These are phyloP conservation scores for Temnothorax nylanderi DNA, from an alignment of 1,140 invertebrate genomes.

Conservation along the genomic window DNA sequence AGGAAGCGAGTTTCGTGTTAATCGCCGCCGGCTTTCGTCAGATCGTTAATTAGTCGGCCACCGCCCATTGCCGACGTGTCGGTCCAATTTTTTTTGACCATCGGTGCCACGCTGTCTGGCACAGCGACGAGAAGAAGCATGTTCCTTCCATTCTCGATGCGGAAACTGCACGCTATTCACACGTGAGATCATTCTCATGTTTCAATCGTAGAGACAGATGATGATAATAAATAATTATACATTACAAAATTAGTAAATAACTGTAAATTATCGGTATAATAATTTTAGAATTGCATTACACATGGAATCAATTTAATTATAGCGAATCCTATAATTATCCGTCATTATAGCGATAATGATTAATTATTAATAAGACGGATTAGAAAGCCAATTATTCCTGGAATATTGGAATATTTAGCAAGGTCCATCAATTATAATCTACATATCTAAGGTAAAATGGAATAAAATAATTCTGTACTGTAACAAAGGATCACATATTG, in stretches of 20 bases:
- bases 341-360: not conserved
- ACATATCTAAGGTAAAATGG: not conserved
- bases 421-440: not conserved
- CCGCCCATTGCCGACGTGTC: slow-evolving; percentile 57
- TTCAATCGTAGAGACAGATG: not conserved
- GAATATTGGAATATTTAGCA: not conserved
- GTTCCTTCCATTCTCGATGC: not conserved
- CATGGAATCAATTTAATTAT: not conserved
- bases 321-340: not conserved
- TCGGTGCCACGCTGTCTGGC: slow-evolving; percentile 78
- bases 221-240: not conserved
- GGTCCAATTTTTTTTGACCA: slow-evolving; percentile 48
- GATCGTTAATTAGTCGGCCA: slow-evolving; percentile 76
- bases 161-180: not conserved
- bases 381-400: not conserved
- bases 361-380: not conserved
- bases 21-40: slow-evolving; percentile 76
- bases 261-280: not conserved
- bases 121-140: slow-evolving; percentile 21
- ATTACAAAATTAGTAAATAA: not conserved
- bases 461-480: not conserved
- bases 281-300: not conserved
- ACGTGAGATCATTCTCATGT: not conserved
- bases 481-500: not conserved
- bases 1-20: slow-evolving; percentile 72